A percentile compares a stretch with the other conserved stretches of the same genome.
Conservation (phyloP, 2,888 invertebrate genomes). For the Cosmopolites sordidus region DNA sequence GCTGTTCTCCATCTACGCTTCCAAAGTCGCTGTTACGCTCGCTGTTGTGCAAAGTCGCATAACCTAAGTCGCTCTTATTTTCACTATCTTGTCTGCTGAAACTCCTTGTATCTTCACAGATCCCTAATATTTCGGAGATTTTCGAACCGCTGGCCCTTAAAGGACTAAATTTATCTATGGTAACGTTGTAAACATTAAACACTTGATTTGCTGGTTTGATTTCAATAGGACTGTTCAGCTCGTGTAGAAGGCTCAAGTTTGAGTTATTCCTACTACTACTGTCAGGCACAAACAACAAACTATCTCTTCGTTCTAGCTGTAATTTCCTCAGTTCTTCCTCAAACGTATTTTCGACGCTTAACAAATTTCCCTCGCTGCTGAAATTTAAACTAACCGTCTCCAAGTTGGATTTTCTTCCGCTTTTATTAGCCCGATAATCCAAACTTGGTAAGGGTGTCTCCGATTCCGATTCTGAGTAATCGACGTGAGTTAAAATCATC, state of each 20-base stretch:
- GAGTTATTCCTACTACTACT: slow-evolving; percentile 34
- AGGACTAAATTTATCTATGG: slow-evolving; percentile 41
- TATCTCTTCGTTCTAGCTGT: slow-evolving; percentile 47
- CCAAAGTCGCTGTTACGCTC: slow-evolving; percentile 24
- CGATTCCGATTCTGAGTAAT: slow-evolving; percentile 58
- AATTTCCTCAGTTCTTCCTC: slow-evolving; percentile 54
- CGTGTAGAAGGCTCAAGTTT: slow-evolving; percentile 27
- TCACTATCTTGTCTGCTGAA: slow-evolving; percentile 24
- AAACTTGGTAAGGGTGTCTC: slow-evolving; percentile 49
- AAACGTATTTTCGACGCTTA: slow-evolving; percentile 53
- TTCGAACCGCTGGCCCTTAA: slow-evolving; percentile 21
- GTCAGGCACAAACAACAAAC: slow-evolving; percentile 49
- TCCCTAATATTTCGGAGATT: slow-evolving; percentile 9
- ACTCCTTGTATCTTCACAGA: slow-evolving; percentile 12
- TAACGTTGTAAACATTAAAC: slow-evolving; percentile 47
- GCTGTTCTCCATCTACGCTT: slow-evolving; percentile 21
- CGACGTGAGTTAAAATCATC: slow-evolving; percentile 64
- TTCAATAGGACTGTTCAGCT: slow-evolving; percentile 42
- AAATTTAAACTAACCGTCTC: slow-evolving; percentile 45
- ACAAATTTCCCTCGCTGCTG: slow-evolving; percentile 57
- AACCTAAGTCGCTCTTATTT: slow-evolving; percentile 22
- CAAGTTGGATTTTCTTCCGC: slow-evolving; percentile 36
- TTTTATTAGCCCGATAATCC: slow-evolving; percentile 47
- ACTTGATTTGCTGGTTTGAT: slow-evolving; percentile 45
- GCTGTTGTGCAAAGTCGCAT: slow-evolving; percentile 22